phyloP scores from a whole-genome alignment of 2,888 invertebrate genomes.

The Craniophora ligustri region DNA sequence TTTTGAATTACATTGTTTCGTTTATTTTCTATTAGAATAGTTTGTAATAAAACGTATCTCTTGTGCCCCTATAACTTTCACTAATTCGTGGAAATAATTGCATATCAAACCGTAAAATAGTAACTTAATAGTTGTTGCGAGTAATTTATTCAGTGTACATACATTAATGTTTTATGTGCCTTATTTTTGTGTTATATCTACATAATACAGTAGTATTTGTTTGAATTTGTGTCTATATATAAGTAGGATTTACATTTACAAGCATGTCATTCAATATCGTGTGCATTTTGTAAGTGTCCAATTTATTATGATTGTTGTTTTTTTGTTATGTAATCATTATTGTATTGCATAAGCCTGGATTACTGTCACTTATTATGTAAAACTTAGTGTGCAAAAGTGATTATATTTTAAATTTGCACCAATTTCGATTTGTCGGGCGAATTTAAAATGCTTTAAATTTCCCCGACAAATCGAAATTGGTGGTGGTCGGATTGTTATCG shows the following conservation, averaged over 20 bases:
- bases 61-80: constrained; percentile 47
- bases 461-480: no score
- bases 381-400: no score
- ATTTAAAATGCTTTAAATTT: no score
- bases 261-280: constrained; percentile 25
- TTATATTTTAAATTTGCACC: no score
- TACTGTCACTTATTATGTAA: no score
- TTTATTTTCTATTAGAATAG: constrained; percentile 26
- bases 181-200: constrained; percentile 11
- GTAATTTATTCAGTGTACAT: constrained; percentile 35
- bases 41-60: constrained; percentile 21
- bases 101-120: constrained; percentile 37
- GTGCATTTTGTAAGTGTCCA: constrained; percentile 1
- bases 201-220: no score
- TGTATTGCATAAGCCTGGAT: no score
- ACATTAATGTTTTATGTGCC: not conserved
- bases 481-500: no score
- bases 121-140: constrained; percentile 12
- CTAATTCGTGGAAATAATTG: constrained; percentile 29
- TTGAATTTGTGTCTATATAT: constrained; percentile 13
- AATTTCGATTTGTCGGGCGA: no score
- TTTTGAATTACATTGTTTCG: constrained; percentile 1
- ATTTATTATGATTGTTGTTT: constrained; percentile 2
- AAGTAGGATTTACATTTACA: constrained; percentile 15
- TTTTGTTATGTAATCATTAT: constrained; percentile 8